These are phyloP conservation scores for Barypeithes pellucidus DNA, from an alignment of 2,888 invertebrate species.

Conservation along the genomic window DNA sequence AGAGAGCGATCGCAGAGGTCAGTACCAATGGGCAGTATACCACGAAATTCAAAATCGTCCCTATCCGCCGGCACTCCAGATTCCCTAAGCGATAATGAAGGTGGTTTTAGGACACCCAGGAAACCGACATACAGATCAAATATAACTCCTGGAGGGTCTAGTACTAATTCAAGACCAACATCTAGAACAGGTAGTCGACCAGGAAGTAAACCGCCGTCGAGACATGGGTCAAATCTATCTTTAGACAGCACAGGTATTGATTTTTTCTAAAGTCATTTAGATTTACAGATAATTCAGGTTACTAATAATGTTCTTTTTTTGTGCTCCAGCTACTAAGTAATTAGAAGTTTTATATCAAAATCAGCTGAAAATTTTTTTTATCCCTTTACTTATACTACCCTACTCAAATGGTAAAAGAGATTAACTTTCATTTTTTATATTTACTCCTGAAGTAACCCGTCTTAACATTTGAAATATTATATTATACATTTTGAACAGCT, in stretches of 20 bases:
- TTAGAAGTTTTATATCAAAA: too few relatives aligned
- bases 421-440: too few relatives aligned
- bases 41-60: constrained; percentile 83
- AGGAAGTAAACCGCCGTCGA: constrained; percentile 93
- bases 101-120: constrained; percentile 78
- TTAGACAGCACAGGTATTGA: constrained; percentile 87
- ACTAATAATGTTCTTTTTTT: too few relatives aligned
- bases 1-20: constrained; percentile 94
- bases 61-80: constrained; percentile 91
- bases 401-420: too few relatives aligned
- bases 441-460: too few relatives aligned
- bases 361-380: too few relatives aligned
- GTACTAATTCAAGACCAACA: constrained; percentile 83
- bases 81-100: constrained; percentile 90
- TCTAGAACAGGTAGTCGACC: constrained; percentile 89
- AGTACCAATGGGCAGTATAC: constrained; percentile 84
- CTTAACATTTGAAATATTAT: too few relatives aligned
- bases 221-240: constrained; percentile 93
- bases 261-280: background rate
- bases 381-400: too few relatives aligned
- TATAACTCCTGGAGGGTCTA: constrained; percentile 84
- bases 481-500: too few relatives aligned
- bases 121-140: constrained; percentile 81
- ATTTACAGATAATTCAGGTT: background rate
- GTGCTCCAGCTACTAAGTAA: too few relatives aligned